These are phyloP conservation scores for Urechis unicinctus DNA, from an alignment of 2,888 invertebrate genomes.

Conservation along the genomic window DNA sequence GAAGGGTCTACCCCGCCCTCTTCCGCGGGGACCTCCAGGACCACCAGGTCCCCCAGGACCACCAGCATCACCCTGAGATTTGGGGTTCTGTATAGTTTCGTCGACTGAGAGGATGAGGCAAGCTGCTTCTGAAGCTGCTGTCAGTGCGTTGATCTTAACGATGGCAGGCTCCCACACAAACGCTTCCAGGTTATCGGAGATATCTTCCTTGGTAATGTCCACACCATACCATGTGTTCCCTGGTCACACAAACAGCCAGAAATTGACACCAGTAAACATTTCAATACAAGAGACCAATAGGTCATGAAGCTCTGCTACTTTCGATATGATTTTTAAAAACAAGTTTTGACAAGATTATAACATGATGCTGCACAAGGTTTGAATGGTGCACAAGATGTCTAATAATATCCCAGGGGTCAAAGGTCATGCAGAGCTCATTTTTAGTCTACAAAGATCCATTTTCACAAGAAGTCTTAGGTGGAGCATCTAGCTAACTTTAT, in stretches of 20 bases:
- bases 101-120: constrained; percentile 94
- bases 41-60: constrained; percentile 22
- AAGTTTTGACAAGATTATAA: too few relatives aligned
- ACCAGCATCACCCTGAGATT: constrained; percentile 24
- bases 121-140: constrained; percentile 90
- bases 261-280: neutral
- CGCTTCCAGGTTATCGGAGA: constrained; percentile 83
- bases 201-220: constrained; percentile 87
- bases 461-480: too few relatives aligned
- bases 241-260: constrained; percentile 39
- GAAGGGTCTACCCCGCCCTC: too few relatives aligned
- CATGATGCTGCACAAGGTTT: too few relatives aligned
- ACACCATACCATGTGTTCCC: constrained; percentile 88
- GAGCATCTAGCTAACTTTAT: too few relatives aligned
- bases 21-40: constrained; percentile 31
- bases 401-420: too few relatives aligned
- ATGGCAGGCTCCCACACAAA: constrained; percentile 98
- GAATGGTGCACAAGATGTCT: too few relatives aligned
- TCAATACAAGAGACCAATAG: neutral
- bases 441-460: too few relatives aligned
- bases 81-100: constrained; percentile 90
- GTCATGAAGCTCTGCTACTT: too few relatives aligned
- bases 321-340: too few relatives aligned
- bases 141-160: constrained; percentile 92
- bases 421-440: too few relatives aligned